Evolutionary conservation across 2,113 vertebrate genomes (phyloP).

Genomic region (Zapus hudsonius): DNA sequence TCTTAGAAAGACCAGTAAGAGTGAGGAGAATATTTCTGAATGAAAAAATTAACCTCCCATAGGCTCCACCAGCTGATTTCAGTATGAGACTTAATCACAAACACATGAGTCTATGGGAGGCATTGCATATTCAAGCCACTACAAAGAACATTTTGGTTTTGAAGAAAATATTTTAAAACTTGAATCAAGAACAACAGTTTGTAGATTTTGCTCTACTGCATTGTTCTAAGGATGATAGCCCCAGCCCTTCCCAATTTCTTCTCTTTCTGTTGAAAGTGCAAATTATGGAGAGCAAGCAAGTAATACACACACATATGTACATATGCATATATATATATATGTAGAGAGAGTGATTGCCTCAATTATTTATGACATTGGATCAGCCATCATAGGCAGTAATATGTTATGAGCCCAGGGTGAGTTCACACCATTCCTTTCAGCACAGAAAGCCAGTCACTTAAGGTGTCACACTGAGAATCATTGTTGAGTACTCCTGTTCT

Average conservation of each 20-base stretch:
- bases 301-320: no score
- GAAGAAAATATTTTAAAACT: neutral
- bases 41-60: neutral
- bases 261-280: constrained; percentile 31
- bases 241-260: neutral
- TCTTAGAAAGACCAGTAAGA: constrained; percentile 29
- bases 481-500: neutral
- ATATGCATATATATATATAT: no score
- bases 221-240: neutral
- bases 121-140: no score
- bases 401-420: neutral
- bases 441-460: neutral
- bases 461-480: neutral
- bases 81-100: no score
- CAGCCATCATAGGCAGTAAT: neutral
- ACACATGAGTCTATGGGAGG: no score
- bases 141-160: neutral
- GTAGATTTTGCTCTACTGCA: neutral
- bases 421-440: neutral
- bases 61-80: no score
- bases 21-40: neutral
- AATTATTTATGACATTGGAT: neutral
- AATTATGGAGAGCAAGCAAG: neutral
- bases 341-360: no score
- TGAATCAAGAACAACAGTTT: neutral